phyloP scores from a whole-genome alignment of 64 coral and sea anemone genomes.

The Cladopsammia gracilis region DNA sequence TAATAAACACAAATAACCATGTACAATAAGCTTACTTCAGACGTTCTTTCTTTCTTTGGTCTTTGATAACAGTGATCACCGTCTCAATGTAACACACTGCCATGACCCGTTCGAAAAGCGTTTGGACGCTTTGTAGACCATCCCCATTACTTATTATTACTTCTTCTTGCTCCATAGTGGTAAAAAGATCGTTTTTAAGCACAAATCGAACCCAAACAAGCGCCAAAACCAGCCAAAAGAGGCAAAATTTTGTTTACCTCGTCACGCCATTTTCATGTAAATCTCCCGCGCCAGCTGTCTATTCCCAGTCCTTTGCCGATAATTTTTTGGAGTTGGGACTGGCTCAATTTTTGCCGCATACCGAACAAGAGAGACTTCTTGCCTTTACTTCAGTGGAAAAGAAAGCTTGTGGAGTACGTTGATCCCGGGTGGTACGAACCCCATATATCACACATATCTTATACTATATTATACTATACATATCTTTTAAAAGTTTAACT shows the following conservation, averaged over 20 bases:
- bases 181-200: neutral
- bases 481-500: no score
- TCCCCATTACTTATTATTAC: conserved; percentile 71
- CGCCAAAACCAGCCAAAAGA: no score
- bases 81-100: conserved; percentile 74
- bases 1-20: neutral
- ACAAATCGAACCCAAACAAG: neutral
- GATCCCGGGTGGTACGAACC: no score
- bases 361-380: no score
- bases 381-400: no score
- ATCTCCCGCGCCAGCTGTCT: conserved; percentile 67
- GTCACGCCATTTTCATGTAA: conserved; percentile 40
- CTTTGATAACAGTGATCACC: conserved; percentile 19
- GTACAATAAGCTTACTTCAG: conserved; percentile 45
- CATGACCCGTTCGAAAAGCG: conserved; percentile 32
- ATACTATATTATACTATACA: no score
- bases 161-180: conserved; percentile 55
- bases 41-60: conserved; percentile 25
- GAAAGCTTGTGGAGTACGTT: no score
- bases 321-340: neutral
- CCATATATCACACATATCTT: no score
- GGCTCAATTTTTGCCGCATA: no score
- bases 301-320: neutral
- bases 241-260: neutral
- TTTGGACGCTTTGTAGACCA: conserved; percentile 68